Conservation (phyloP, 2,797 vertebrate species). For the Tenualosa thibaudeaui region DNA sequence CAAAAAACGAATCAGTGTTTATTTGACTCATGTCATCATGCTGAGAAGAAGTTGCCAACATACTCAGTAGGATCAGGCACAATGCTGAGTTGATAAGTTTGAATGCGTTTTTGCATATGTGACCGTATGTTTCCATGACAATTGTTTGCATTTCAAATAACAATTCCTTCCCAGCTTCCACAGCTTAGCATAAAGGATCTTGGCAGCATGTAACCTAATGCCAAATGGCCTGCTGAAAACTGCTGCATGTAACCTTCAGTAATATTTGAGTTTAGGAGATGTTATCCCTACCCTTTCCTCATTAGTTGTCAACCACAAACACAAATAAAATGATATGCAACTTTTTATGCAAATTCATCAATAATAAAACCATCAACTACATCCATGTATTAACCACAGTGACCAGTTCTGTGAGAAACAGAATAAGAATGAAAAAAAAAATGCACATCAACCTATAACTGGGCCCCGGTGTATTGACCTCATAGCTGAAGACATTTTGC, state of each 20-base stretch:
- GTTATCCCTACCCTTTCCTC: neutral
- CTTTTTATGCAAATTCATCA: too few species aligned
- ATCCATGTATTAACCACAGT: too few species aligned
- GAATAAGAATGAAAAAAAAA: too few species aligned
- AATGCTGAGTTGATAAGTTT: neutral
- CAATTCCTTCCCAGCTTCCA: neutral
- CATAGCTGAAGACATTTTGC: too few species aligned
- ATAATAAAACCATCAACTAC: too few species aligned
- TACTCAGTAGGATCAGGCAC: neutral
- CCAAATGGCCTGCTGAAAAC: neutral
- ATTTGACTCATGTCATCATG: neutral
- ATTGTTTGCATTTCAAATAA: slow-evolving; percentile 1
- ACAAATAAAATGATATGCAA: neutral
- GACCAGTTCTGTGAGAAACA: too few species aligned
- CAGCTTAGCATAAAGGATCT: neutral
- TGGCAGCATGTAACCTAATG: neutral
- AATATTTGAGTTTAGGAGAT: neutral
- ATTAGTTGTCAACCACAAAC: neutral
- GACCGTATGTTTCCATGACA: neutral
- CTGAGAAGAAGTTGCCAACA: neutral
- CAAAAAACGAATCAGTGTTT: neutral
- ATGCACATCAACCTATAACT: too few species aligned
- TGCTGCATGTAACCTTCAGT: neutral
- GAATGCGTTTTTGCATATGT: neutral
- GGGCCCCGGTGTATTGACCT: too few species aligned